Base-by-base conservation (phyloP, 2,797 vertebrate species). In the Oceanodroma leucorhoa region DNA sequence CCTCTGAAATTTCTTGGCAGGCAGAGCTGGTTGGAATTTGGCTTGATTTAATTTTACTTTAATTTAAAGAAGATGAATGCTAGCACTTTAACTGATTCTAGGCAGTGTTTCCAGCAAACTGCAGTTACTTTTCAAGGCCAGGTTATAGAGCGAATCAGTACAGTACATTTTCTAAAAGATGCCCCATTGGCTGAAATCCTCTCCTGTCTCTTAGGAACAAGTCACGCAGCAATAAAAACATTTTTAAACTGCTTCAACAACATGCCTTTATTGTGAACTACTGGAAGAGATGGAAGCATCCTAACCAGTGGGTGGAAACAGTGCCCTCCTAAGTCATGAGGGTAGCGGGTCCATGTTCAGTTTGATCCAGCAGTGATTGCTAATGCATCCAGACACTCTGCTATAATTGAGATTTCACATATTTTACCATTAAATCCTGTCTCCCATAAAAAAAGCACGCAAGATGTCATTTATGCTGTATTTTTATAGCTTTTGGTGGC, bases 11-110 rank as follows among this genome's bases (percentile, higher is more conserved):
- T 32, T 34, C 62, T 89, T 94, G 93, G 73, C 90, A 94, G 60
- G 21, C 77, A 70, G 43, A 73, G 6, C 10, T 85, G 64, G 7
- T 34, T 87, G 76, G 60, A 70, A 73, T 92, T 73, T 48, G 40
- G 32, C 45, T 93, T 53, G 81, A 43, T 85, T 91, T 85, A 67
- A 46, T 90, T 89, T 89, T 72, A 29, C 17, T 83, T 83, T 82
- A 70, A 85, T 87, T 92, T 91, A 89, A 77, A 75, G 72, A 81
- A 77, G 83, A 94, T 38, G 55, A 93, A 93, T 94, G 60, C 14
- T 53, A 16, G 16, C 50, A 57, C 43, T 73, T 57, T 50, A 66
- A 65, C 2, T 16, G 81, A 30, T 48, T 77, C 50, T 84, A 72
- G 71, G 55, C 80, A 57, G 53, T 15, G 32, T 61, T 94, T 80